These are phyloP conservation scores for Myocastor coypus DNA, from an alignment of 2,113 vertebrate species.

Conservation along the genomic window DNA sequence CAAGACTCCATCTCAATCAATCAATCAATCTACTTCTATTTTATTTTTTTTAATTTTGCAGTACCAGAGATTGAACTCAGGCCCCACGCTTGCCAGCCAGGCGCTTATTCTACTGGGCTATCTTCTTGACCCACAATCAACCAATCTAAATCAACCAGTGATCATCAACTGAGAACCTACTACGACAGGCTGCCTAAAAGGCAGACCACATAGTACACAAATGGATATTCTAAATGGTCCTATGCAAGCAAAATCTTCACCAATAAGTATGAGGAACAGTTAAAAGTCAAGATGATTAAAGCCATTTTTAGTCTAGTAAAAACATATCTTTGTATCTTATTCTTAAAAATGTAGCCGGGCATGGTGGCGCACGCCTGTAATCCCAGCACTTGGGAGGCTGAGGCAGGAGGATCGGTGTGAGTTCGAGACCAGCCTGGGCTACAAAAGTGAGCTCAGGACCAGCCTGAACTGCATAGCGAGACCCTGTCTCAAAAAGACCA, in stretches of 20 bases:
- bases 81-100: too few species aligned
- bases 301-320: neutral
- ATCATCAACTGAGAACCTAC: neutral
- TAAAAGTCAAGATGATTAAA: neutral
- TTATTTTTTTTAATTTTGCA: too few species aligned
- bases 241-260: neutral
- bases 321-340: neutral
- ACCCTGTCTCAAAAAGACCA: too few species aligned
- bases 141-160: neutral
- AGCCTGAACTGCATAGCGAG: too few species aligned
- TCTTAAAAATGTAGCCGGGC: too few species aligned
- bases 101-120: too few species aligned
- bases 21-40: neutral
- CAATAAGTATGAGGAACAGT: neutral
- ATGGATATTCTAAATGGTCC: neutral
- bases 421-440: too few species aligned
- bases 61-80: too few species aligned
- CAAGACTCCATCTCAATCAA: neutral
- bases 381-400: too few species aligned
- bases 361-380: too few species aligned
- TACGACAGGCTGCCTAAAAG: neutral
- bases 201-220: neutral
- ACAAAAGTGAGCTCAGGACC: too few species aligned
- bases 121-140: neutral
- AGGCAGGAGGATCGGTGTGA: too few species aligned